Evolutionary conservation across 2,888 invertebrate genomes (phyloP).

Genomic region (Pimpla rufipes): DNA sequence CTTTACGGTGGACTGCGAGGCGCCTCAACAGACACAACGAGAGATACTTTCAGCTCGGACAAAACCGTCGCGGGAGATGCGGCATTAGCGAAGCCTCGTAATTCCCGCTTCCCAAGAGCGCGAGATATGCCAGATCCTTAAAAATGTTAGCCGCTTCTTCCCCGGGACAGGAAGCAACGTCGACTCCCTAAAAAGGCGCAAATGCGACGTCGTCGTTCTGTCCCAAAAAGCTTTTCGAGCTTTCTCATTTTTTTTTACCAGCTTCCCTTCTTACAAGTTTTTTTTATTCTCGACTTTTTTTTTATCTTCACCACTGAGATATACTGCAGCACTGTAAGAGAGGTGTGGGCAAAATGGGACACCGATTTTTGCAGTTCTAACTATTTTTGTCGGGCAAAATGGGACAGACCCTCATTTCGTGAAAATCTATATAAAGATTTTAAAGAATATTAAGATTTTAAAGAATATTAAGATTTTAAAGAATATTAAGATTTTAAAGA

Average conservation of each 20-base stretch:
- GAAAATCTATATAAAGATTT: too few species aligned
- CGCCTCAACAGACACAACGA: neutral
- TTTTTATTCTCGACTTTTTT: neutral
- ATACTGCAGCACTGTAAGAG: neutral
- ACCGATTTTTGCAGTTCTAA: too few species aligned
- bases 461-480: too few species aligned
- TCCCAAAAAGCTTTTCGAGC: conserved; percentile 5
- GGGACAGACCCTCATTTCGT: too few species aligned
- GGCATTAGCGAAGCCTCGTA: neutral
- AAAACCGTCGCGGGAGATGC: neutral
- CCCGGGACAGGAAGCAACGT: too few species aligned
- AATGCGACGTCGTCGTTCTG: neutral
- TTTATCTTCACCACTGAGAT: neutral
- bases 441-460: too few species aligned
- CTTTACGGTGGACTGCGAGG: conserved; percentile 15
- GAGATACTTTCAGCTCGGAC: neutral
- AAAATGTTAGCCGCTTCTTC: conserved; percentile 5
- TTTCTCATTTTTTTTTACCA: neutral
- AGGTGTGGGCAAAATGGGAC: too few species aligned
- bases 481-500: too few species aligned
- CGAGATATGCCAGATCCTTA: neutral
- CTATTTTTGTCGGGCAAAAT: too few species aligned
- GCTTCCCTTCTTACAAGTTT: neutral
- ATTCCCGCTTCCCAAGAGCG: neutral
- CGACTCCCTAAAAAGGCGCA: neutral